Evolutionary conservation across 2,797 vertebrate genomes (phyloP).

Genomic region (Enteromius radiatus): DNA sequence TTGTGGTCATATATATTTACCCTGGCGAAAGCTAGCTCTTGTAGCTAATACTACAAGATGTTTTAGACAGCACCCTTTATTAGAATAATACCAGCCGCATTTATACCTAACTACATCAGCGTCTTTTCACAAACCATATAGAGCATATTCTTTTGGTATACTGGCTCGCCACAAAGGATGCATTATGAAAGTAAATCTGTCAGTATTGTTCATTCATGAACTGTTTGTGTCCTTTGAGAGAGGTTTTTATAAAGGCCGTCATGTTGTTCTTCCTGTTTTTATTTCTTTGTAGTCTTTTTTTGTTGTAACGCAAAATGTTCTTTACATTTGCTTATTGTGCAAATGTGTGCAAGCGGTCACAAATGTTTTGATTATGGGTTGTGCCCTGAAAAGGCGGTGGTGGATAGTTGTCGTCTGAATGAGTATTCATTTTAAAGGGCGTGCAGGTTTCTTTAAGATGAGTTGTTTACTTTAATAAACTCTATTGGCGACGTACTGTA

Average conservation of each 20-base stretch:
- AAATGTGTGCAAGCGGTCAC: neutral
- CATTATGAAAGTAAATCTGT: neutral
- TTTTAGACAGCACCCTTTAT: neutral
- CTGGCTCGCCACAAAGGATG: neutral
- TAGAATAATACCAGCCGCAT: neutral
- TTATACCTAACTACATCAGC: neutral
- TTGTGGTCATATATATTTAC: neutral
- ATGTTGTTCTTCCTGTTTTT: neutral
- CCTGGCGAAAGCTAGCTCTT: neutral
- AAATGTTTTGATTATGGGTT: slow-evolving; percentile 14
- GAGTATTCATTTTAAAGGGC: neutral
- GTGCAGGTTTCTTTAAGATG: slow-evolving; percentile 4
- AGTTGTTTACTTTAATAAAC: slow-evolving; percentile 1
- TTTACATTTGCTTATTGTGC: neutral
- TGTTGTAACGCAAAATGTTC: neutral
- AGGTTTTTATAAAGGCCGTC: neutral
- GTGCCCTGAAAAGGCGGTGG: neutral
- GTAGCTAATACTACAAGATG: neutral
- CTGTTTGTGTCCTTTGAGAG: neutral
- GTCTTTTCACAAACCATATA: neutral
- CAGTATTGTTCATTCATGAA: neutral
- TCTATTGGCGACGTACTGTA: neutral
- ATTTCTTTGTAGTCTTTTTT: neutral
- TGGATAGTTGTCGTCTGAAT: neutral
- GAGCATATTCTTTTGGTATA: neutral